Evolutionary conservation across 2,888 invertebrate species (phyloP).

Genomic region (Macrophya alboannulata): DNA sequence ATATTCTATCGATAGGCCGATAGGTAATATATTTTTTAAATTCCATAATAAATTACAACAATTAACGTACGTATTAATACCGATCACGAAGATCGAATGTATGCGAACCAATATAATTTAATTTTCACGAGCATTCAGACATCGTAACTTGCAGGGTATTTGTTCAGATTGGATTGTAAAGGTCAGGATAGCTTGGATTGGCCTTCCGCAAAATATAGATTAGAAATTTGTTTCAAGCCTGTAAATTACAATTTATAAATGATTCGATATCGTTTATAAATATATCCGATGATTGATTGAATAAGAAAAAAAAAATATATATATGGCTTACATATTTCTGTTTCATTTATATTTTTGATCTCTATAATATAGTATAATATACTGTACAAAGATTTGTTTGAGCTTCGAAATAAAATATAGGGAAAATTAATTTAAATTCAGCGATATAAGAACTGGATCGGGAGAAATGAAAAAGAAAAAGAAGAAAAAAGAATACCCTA

Average conservation of each 20-base stretch:
- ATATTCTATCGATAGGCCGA: not conserved
- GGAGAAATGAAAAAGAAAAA: not conserved
- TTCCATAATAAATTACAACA: too few relatives aligned
- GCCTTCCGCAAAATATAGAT: not conserved
- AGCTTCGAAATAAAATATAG: not conserved
- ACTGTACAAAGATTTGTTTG: too few relatives aligned
- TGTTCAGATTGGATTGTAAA: not conserved
- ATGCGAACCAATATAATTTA: not conserved
- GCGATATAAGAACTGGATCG: not conserved
- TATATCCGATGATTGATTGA: too few relatives aligned
- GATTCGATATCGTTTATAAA: not conserved
- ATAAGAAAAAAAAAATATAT: too few relatives aligned
- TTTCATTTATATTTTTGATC: too few relatives aligned
- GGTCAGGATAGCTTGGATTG: not conserved
- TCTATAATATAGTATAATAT: too few relatives aligned
- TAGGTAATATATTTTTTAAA: not conserved
- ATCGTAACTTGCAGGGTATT: not conserved
- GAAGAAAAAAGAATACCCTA: not conserved
- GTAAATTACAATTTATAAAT: not conserved
- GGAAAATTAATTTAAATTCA: not conserved
- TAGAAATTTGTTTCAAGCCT: not conserved
- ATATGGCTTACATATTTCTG: too few relatives aligned
- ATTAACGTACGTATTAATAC: too few relatives aligned
- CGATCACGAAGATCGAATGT: not conserved
- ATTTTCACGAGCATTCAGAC: not conserved